Evolutionary conservation across 2,888 invertebrate species (phyloP).

Genomic region (Synergus gifuensis): DNA sequence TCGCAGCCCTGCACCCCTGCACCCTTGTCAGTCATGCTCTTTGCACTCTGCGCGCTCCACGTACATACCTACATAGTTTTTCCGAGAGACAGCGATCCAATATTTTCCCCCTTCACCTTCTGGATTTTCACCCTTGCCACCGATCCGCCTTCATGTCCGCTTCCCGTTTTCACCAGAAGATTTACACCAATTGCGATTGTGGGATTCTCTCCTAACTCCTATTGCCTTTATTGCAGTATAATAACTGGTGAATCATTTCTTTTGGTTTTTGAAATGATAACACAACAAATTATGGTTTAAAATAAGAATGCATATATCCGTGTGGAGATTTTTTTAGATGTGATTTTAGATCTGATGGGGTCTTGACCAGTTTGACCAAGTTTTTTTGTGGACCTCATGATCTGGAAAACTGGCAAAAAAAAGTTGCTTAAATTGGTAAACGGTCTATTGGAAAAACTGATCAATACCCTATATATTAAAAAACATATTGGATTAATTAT

Average conservation of each 20-base stretch:
- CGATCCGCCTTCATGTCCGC: not conserved
- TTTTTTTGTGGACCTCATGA: too few relatives aligned
- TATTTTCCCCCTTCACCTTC: constrained; percentile 49
- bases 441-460: too few relatives aligned
- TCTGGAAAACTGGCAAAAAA: too few relatives aligned
- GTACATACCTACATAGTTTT: constrained; percentile 54
- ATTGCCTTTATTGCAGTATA: not conserved
- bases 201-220: not conserved
- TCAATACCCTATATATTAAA: too few relatives aligned
- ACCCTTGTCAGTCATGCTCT: constrained; percentile 66
- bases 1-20: constrained; percentile 74
- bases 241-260: not conserved
- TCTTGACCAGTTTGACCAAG: too few relatives aligned
- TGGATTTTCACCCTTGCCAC: not conserved
- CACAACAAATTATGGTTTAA: not conserved
- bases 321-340: too few relatives aligned
- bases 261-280: not conserved
- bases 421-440: too few relatives aligned
- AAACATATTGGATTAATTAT: too few relatives aligned
- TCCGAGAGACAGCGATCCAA: constrained; percentile 42
- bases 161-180: constrained; percentile 7
- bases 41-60: constrained; percentile 57
- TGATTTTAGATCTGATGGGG: too few relatives aligned
- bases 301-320: too few relatives aligned
- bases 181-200: constrained; percentile 36